These are phyloP conservation scores for Accipiter virgatus DNA, from an alignment of 2,113 vertebrate species.

Conservation along the genomic window DNA sequence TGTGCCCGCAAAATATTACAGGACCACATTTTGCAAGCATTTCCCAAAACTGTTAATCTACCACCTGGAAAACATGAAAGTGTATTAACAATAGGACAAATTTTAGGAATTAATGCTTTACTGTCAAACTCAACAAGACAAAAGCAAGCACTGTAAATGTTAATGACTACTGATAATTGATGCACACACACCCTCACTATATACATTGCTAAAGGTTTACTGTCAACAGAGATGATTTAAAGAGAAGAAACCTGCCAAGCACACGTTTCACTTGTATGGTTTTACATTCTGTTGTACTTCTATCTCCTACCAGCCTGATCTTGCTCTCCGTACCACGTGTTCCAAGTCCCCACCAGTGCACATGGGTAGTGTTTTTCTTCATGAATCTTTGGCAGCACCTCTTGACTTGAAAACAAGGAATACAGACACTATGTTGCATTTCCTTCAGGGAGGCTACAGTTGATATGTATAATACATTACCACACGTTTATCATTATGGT, in stretches of 20 bases:
- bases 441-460: slow-evolving; percentile 51
- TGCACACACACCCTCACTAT: slow-evolving; percentile 20
- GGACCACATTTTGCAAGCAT: neutral
- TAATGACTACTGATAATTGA: neutral
- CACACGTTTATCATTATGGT: slow-evolving; percentile 30
- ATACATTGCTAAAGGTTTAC: neutral
- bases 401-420: slow-evolving; percentile 84
- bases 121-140: slow-evolving; percentile 20
- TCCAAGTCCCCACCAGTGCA: slow-evolving; percentile 97
- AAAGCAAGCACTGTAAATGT: slow-evolving; percentile 38
- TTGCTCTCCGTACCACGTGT: slow-evolving; percentile 99
- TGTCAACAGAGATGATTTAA: slow-evolving; percentile 43
- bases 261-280: slow-evolving; percentile 41
- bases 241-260: slow-evolving; percentile 57
- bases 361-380: slow-evolving; percentile 89
- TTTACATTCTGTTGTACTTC: slow-evolving; percentile 57
- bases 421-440: slow-evolving; percentile 55
- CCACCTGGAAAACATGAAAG: neutral
- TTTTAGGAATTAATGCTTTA: neutral
- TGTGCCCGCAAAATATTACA: neutral
- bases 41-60: neutral
- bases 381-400: slow-evolving; percentile 90
- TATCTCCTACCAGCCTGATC: slow-evolving; percentile 93
- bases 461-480: slow-evolving; percentile 50
- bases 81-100: neutral